Evolutionary conservation across 2,888 invertebrate genomes (phyloP), one percentile per base, ranked within the genome.

Genomic region (Agrenia bidenticulata): DNA sequence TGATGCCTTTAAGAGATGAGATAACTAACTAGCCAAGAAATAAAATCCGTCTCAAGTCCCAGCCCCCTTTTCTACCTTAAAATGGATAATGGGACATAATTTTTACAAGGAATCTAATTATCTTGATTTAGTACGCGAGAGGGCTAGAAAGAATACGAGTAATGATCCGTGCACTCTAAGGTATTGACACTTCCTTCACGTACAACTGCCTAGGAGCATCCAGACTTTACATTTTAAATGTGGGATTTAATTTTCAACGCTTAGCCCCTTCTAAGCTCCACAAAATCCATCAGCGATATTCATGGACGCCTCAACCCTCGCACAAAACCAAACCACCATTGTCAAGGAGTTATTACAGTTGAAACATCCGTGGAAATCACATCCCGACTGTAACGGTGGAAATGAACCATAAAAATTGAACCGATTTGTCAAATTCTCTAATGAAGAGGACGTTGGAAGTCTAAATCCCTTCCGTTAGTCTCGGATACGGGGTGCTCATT

Each of bases 71-170:
- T 45, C 45, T 19, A 45, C 45, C 45, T 45, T 45, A 15, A 45
- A 45, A 45, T 45, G 45, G 45, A 45, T 55, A 68, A 68, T 65
- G 64, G 68, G 61, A 67, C 67, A 67, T 64, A 63, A 67, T 67
- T 67, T 63, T 61, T 49, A 54, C 62, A 50, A 57, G 64, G 64
- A 67, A 62, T 68, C 68, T 68, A 68, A 68, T 68, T 68, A 68
- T 64, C 64, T 68, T 64, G 68, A 68, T 68, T 68, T 68, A 68
- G 58, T 42, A 55, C 13, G n/a, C n/a, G 5, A 50, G 56, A 61
- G 61, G 51, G 59, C 37, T 24, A 23, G 21, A 60, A 19, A 61
- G 57, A 61, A 64, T 53, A 53, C 51, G 41, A 42, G 67, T 68
- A 68, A 68, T 68, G 68, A 64, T 54, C 58, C 64, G 55, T 37